These are phyloP conservation scores for Spodoptera litura DNA, from an alignment of 1,140 invertebrate genomes.

Conservation along the genomic window DNA sequence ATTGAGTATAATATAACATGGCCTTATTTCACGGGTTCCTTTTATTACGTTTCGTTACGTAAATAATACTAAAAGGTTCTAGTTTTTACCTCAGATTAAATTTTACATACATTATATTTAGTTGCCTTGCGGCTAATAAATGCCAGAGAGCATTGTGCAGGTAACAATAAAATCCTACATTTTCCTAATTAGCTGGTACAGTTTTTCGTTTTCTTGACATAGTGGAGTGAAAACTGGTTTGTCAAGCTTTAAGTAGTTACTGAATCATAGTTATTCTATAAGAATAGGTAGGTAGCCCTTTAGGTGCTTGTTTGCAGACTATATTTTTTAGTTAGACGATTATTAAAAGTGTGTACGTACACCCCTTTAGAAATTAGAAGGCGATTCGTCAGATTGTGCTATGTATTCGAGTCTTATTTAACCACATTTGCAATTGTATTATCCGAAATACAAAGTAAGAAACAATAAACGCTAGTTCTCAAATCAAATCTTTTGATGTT, in stretches of 20 bases:
- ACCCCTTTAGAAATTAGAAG: too few species aligned
- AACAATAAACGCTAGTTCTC: too few species aligned
- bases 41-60: not conserved
- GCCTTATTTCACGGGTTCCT: not conserved
- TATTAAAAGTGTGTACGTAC: too few species aligned
- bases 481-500: too few species aligned
- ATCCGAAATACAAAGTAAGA: too few species aligned
- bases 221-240: not conserved
- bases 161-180: slow-evolving; percentile 8
- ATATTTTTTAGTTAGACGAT: too few species aligned
- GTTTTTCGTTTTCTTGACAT: not conserved
- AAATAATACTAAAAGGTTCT: not conserved
- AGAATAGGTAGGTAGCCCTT: not conserved
- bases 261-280: not conserved
- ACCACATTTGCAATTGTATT: too few species aligned
- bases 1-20: too few species aligned
- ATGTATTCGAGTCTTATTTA: too few species aligned
- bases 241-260: too few species aligned
- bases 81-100: not conserved
- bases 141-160: not conserved
- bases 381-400: too few species aligned
- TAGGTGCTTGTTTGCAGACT: too few species aligned
- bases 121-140: slow-evolving; percentile 3
- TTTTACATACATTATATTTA: not conserved
- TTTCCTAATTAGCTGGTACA: slow-evolving; percentile 27